Evolutionary conservation across 2,113 vertebrate genomes (phyloP).

Genomic region (Phainopepla nitens): DNA sequence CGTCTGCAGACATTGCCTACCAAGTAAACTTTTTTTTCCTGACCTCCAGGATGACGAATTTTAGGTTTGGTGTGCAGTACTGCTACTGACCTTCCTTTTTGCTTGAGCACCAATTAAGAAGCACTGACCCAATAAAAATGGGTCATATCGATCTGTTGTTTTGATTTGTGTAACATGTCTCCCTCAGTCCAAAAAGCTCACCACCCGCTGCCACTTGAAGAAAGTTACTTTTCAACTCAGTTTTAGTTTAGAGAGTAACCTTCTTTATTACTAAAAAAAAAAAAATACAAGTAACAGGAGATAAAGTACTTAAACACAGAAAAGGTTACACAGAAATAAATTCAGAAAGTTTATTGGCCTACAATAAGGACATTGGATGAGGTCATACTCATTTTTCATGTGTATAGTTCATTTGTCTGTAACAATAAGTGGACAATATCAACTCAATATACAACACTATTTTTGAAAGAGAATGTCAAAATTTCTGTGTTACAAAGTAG

Average conservation of each 20-base stretch:
- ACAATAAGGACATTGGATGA: not conserved
- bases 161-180: not conserved
- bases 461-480: too few relatives aligned
- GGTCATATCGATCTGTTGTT: constrained; percentile 32
- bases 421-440: not conserved
- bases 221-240: constrained; percentile 21
- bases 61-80: not conserved
- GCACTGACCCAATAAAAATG: constrained; percentile 22
- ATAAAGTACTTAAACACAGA: not conserved
- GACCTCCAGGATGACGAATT: not conserved
- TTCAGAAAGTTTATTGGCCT: not conserved
- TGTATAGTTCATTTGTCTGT: not conserved
- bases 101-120: not conserved
- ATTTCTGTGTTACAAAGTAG: too few relatives aligned
- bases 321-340: not conserved
- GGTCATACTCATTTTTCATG: not conserved
- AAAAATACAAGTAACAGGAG: not conserved
- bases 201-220: not conserved
- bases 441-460: too few relatives aligned
- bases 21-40: not conserved
- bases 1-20: not conserved
- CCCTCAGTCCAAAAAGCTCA: not conserved
- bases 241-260: not conserved
- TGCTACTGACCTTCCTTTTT: not conserved
- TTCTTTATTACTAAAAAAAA: not conserved